phyloP scores from a whole-genome alignment of 2,797 vertebrate genomes.

The Peromyscus aztecus region DNA sequence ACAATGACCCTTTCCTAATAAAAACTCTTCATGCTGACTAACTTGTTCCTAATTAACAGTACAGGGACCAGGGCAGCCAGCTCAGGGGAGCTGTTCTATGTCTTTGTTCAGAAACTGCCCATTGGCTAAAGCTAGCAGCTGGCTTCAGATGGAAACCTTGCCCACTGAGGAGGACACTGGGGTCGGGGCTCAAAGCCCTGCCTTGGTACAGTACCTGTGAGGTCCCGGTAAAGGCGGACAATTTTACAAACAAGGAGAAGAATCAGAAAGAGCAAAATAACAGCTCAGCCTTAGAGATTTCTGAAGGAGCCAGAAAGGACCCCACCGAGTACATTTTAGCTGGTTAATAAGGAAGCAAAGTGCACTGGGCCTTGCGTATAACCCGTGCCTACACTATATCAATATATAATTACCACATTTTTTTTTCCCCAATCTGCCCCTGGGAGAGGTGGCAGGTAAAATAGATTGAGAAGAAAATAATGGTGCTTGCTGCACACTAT shows the following conservation, averaged over 20 bases:
- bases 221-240: constrained; percentile 49
- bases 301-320: constrained; percentile 76
- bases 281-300: constrained; percentile 80
- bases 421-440: constrained; percentile 81
- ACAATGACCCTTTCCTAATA: constrained; percentile 71
- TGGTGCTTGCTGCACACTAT: constrained; percentile 70
- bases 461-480: constrained; percentile 78
- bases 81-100: neutral
- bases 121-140: constrained; percentile 31
- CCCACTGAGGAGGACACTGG: neutral
- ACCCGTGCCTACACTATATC: constrained; percentile 81
- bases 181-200: constrained; percentile 40
- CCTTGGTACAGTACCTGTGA: neutral
- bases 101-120: constrained; percentile 62
- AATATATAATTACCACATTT: constrained; percentile 83
- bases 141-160: constrained; percentile 51
- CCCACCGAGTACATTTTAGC: constrained; percentile 80
- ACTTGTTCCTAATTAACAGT: constrained; percentile 68
- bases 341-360: constrained; percentile 86
- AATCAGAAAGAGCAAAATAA: constrained; percentile 76
- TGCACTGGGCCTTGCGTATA: constrained; percentile 70
- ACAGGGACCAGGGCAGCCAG: neutral
- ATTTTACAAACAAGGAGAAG: constrained; percentile 37
- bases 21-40: constrained; percentile 71
- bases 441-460: constrained; percentile 77